These are phyloP conservation scores for Cecropterus lyciades DNA, from an alignment of 1,140 invertebrate species.

Conservation along the genomic window DNA sequence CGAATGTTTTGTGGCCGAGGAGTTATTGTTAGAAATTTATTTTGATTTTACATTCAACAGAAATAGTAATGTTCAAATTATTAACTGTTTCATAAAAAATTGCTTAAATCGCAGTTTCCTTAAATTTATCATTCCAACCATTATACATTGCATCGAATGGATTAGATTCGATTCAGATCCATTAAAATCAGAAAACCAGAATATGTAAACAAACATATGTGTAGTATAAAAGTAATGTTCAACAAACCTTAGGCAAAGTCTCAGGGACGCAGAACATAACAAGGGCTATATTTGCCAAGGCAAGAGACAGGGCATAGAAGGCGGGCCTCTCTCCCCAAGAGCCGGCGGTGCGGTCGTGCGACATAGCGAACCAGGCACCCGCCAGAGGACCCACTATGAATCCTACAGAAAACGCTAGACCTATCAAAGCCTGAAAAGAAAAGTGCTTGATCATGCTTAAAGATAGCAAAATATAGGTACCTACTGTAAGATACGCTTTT, in stretches of 20 bases:
- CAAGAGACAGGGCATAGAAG: constrained; percentile 92
- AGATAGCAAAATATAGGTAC: constrained; percentile 8
- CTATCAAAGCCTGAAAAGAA: constrained; percentile 94
- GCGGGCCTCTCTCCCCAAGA: constrained; percentile 94
- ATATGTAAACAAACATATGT: no score
- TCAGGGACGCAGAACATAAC: constrained; percentile 92
- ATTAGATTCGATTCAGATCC: no score
- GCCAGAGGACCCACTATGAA: constrained; percentile 98
- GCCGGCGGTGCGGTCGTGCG: constrained; percentile 59
- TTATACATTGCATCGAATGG: no score
- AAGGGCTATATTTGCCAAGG: constrained; percentile 92
- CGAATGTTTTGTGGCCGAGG: no score
- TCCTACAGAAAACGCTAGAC: constrained; percentile 98
- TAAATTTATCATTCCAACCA: no score
- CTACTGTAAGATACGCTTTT: no score
- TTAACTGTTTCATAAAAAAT: no score
- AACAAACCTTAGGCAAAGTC: constrained; percentile 89
- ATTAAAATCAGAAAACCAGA: no score
- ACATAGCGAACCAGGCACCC: constrained; percentile 95
- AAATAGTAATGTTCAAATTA: no score
- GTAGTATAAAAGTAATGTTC: not conserved
- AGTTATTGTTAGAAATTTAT: no score
- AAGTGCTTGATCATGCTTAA: constrained; percentile 20
- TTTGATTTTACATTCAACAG: no score
- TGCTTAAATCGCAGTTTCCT: no score